These are phyloP conservation scores for Cephus pygmeus DNA, from an alignment of 2,888 invertebrate species.

Conservation along the genomic window DNA sequence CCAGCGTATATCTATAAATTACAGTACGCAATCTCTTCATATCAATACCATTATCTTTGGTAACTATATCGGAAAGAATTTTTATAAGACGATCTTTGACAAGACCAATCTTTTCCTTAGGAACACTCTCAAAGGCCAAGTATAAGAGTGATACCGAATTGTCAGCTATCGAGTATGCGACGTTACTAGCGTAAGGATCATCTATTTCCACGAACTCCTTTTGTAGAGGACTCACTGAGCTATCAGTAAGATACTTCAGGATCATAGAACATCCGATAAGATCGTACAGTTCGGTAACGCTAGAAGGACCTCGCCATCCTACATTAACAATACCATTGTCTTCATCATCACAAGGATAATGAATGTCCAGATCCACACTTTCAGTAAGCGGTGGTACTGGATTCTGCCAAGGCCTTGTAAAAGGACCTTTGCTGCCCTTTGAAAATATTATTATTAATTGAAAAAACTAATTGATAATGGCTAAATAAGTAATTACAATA, in stretches of 20 bases:
- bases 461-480: not conserved
- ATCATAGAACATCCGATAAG: slow-evolving; percentile 76
- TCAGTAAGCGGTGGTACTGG: slow-evolving; percentile 74
- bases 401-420: slow-evolving; percentile 82
- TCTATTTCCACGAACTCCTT: slow-evolving; percentile 84
- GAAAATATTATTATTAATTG: slow-evolving; percentile 25
- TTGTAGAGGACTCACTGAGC: slow-evolving; percentile 87
- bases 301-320: slow-evolving; percentile 85
- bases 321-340: slow-evolving; percentile 82
- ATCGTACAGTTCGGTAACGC: slow-evolving; percentile 70
- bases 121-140: slow-evolving; percentile 81
- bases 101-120: slow-evolving; percentile 73
- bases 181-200: slow-evolving; percentile 83
- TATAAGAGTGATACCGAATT: slow-evolving; percentile 79
- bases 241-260: slow-evolving; percentile 85
- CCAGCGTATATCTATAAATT: slow-evolving; percentile 77
- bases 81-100: slow-evolving; percentile 71
- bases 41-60: slow-evolving; percentile 72
- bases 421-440: slow-evolving; percentile 69
- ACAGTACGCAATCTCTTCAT: slow-evolving; percentile 81
- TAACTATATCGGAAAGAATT: slow-evolving; percentile 67
- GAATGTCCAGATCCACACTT: slow-evolving; percentile 70
- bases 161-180: slow-evolving; percentile 76
- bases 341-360: slow-evolving; percentile 87
- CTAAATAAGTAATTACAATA: slow-evolving; percentile 9